Percentiles rank a stretch among this genome's conserved stretches.
Conservation (phyloP, 2,113 vertebrate species). For the Suricata suricatta region DNA sequence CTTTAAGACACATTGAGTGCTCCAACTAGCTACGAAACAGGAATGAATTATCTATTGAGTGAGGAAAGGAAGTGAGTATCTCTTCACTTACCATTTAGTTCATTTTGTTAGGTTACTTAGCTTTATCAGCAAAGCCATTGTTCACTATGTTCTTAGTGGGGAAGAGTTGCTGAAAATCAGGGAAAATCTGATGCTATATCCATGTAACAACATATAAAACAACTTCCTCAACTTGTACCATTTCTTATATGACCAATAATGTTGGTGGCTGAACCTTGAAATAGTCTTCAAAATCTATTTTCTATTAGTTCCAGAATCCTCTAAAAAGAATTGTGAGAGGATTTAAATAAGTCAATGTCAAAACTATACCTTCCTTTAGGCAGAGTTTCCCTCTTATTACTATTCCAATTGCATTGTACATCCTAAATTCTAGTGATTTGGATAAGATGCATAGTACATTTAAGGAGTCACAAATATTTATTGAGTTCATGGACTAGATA, state of each 20-base stretch:
- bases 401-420: background rate
- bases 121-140: background rate
- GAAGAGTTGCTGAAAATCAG: background rate
- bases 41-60: background rate
- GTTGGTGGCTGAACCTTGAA: background rate
- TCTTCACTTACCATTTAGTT: background rate
- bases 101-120: background rate
- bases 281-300: background rate
- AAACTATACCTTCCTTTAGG: background rate
- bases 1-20: background rate
- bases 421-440: background rate
- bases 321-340: background rate
- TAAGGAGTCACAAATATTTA: background rate
- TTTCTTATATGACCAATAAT: background rate
- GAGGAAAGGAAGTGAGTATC: background rate
- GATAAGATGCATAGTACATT: background rate
- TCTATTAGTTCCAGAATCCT: background rate
- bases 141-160: background rate
- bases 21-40: background rate
- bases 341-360: background rate
- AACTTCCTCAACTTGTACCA: background rate
- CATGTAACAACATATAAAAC: background rate
- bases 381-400: background rate
- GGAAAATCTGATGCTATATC: background rate
- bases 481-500: background rate